Percentiles rank a stretch among this genome's conserved stretches.
These are phyloP conservation scores for Neelides folsomi DNA, from an alignment of 2,888 invertebrate genomes.

Conservation along the genomic window DNA sequence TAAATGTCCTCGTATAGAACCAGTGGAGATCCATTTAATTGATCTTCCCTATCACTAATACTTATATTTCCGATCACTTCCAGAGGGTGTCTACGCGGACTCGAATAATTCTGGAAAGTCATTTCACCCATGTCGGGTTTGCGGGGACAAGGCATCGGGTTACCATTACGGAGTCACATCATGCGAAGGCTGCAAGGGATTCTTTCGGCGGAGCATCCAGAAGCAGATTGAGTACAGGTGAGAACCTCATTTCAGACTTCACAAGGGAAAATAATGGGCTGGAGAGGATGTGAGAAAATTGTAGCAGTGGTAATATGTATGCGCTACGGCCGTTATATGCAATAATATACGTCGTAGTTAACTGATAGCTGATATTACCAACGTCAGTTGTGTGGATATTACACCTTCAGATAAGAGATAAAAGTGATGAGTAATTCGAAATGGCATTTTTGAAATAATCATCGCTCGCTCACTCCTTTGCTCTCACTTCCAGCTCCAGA, in stretches of 20 bases:
- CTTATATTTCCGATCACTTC: neutral
- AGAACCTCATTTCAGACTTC: neutral
- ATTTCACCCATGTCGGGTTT: constrained; percentile 88
- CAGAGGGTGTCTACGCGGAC: constrained; percentile 45
- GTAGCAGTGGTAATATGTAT: too few relatives aligned
- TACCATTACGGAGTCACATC: constrained; percentile 98
- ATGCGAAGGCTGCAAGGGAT: constrained; percentile 97
- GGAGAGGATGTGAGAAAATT: too few relatives aligned
- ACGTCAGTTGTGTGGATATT: too few relatives aligned
- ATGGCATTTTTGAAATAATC: too few relatives aligned
- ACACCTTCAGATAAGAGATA: too few relatives aligned
- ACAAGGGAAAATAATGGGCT: too few relatives aligned
- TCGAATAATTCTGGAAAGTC: constrained; percentile 67
- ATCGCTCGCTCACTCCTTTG: too few relatives aligned
- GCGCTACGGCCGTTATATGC: too few relatives aligned
- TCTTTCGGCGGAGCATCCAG: constrained; percentile 88
- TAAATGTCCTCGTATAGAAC: neutral
- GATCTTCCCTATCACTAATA: neutral
- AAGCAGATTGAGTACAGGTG: constrained; percentile 86
- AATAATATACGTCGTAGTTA: too few relatives aligned
- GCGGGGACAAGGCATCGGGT: constrained; percentile 88
- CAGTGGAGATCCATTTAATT: neutral
- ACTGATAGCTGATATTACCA: too few relatives aligned
- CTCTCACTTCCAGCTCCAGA: too few relatives aligned
- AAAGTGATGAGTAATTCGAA: too few relatives aligned